A percentile compares a stretch with the other conserved stretches of the same genome.
Evolutionary conservation across 2,113 vertebrate genomes (phyloP).

Genomic region (Hippocampus comes): DNA sequence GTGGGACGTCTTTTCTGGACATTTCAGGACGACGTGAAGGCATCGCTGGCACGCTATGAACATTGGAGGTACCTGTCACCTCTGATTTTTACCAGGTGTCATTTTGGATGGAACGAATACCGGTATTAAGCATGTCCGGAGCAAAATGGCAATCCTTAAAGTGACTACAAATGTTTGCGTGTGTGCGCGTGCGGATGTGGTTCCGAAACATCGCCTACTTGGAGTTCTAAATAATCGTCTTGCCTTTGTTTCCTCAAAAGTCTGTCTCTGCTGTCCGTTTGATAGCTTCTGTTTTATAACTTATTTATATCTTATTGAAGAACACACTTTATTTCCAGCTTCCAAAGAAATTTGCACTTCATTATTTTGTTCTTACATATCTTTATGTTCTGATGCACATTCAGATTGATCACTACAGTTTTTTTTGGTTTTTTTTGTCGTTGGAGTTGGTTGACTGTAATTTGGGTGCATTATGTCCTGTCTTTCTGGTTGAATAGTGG

Average conservation of each 20-base stretch:
- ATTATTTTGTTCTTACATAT: constrained; percentile 48
- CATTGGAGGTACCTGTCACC: constrained; percentile 11
- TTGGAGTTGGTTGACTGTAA: constrained; percentile 67
- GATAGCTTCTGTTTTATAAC: constrained; percentile 71
- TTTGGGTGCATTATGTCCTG: constrained; percentile 73
- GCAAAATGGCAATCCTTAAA: constrained; percentile 25
- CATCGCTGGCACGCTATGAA: constrained; percentile 8
- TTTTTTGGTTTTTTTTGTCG: constrained; percentile 24
- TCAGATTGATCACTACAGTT: constrained; percentile 56
- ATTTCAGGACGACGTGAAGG: constrained; percentile 34
- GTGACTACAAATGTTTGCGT: constrained; percentile 33
- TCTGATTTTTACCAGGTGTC: constrained; percentile 19
- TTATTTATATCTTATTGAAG: constrained; percentile 78
- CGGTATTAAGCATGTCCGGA: constrained; percentile 8
- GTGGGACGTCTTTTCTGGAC: constrained; percentile 13
- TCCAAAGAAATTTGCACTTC: constrained; percentile 99
- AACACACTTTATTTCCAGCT: constrained; percentile 81
- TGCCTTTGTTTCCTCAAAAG: constrained; percentile 79
- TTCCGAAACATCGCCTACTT: constrained; percentile 82
- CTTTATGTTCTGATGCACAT: constrained; percentile 69
- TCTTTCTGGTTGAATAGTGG: constrained; percentile 80
- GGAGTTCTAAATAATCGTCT: constrained; percentile 79
- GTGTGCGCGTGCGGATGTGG: constrained; percentile 19
- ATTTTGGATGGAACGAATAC: constrained; percentile 31
- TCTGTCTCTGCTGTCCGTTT: constrained; percentile 71